Percentiles rank a stretch among this genome's conserved stretches.
These are phyloP conservation scores for Yponomeuta evonymella DNA, from an alignment of 2,888 invertebrate species.

Conservation along the genomic window DNA sequence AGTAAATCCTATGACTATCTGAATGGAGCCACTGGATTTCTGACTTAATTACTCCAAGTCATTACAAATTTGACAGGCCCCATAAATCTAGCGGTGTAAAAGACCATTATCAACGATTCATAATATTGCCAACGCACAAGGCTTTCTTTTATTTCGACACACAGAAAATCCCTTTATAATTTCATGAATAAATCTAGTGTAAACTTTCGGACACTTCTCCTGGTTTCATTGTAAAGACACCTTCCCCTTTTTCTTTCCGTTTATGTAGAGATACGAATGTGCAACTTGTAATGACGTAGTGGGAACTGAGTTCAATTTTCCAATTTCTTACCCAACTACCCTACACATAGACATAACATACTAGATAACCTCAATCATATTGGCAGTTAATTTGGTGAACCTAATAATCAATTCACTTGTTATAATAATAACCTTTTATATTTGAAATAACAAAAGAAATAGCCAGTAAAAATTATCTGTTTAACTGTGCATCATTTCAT, in stretches of 20 bases:
- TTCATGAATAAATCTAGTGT: background rate
- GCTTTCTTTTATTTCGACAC: background rate
- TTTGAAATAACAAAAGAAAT: conserved; percentile 62
- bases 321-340: background rate
- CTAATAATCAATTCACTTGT: conserved; percentile 4
- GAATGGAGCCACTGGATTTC: too few species aligned
- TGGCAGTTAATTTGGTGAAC: background rate
- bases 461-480: conserved; percentile 81
- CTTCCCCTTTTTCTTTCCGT: background rate
- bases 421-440: conserved; percentile 30
- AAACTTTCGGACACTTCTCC: background rate
- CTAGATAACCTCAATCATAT: conserved; percentile 7
- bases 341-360: conserved; percentile 2
- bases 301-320: background rate
- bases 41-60: too few species aligned
- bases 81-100: background rate
- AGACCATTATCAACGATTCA: background rate
- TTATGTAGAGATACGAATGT: background rate
- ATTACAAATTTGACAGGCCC: background rate
- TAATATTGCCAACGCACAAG: background rate
- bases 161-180: background rate
- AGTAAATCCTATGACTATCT: too few species aligned
- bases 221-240: background rate
- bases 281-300: background rate
- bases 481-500: conserved; percentile 85